Conservation (phyloP, 2,797 vertebrate species). For the Gallinago nigripennis region DNA sequence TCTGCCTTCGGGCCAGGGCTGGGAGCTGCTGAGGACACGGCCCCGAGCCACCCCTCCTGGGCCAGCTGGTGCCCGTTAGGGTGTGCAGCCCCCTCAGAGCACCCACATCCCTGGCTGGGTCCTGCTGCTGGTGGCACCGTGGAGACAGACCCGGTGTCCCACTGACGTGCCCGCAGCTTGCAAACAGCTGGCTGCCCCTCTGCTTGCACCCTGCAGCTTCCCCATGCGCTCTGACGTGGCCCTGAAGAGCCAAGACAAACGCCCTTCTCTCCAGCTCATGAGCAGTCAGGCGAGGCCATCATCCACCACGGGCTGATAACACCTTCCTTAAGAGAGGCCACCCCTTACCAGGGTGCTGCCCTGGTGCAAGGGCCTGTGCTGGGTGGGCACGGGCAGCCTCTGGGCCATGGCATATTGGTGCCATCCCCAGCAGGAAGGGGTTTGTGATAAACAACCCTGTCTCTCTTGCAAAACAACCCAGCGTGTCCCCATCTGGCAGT, state of each 20-base stretch:
- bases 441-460: fast-evolving
- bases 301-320: background rate
- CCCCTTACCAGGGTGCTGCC: background rate
- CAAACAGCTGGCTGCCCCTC: background rate
- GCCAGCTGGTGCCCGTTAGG: fast-evolving
- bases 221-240: fast-evolving
- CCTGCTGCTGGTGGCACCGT: background rate
- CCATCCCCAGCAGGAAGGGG: background rate
- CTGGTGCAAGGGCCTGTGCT: background rate
- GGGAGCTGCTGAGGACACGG: fast-evolving
- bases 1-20: fast-evolving
- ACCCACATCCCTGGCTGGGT: background rate
- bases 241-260: background rate
- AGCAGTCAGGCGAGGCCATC: fast-evolving
- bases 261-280: background rate
- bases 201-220: background rate
- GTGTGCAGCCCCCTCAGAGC: too few relatives aligned
- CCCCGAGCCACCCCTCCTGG: background rate
- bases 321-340: background rate
- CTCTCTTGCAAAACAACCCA: background rate
- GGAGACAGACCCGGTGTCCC: fast-evolving
- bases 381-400: background rate
- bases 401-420: fast-evolving
- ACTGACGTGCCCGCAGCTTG: background rate
- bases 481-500: fast-evolving